A percentile compares a stretch with the other conserved stretches of the same genome.
These are phyloP conservation scores for Congeria kusceri DNA, from an alignment of 2,888 invertebrate genomes.

Conservation along the genomic window DNA sequence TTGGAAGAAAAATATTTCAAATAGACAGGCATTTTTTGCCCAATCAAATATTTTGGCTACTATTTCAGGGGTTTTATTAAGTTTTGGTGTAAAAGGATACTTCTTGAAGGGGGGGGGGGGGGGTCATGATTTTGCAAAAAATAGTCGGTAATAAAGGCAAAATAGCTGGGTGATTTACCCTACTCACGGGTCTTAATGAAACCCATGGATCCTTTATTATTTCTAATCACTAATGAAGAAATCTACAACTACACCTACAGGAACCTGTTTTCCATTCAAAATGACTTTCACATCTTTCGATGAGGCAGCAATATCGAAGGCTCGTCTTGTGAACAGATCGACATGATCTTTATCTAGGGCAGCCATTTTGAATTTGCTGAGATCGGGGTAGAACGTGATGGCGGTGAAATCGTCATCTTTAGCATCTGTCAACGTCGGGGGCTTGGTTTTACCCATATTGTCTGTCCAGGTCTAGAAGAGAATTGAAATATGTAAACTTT, in stretches of 20 bases:
- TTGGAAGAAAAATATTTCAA: no score
- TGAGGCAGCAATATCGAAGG: slow-evolving; percentile 98
- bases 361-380: slow-evolving; percentile 98
- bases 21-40: no score
- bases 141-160: no score
- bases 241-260: slow-evolving; percentile 85
- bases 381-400: slow-evolving; percentile 97
- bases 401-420: slow-evolving; percentile 85
- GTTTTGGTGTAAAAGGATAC: no score
- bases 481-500: background rate
- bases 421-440: slow-evolving; percentile 90
- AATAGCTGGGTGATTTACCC: no score
- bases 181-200: no score
- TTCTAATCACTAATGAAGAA: background rate
- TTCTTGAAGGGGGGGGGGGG: no score
- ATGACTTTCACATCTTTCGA: slow-evolving; percentile 94
- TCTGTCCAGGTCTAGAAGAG: slow-evolving; percentile 92
- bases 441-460: slow-evolving; percentile 97
- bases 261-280: slow-evolving; percentile 94
- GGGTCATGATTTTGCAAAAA: no score
- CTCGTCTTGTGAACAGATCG: slow-evolving; percentile 95
- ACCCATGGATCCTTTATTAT: no score
- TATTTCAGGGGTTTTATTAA: no score
- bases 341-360: slow-evolving; percentile 96
- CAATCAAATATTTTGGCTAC: no score